phyloP scores from a whole-genome alignment of 2,113 vertebrate genomes.

The Poeciliopsis retropinna region DNA sequence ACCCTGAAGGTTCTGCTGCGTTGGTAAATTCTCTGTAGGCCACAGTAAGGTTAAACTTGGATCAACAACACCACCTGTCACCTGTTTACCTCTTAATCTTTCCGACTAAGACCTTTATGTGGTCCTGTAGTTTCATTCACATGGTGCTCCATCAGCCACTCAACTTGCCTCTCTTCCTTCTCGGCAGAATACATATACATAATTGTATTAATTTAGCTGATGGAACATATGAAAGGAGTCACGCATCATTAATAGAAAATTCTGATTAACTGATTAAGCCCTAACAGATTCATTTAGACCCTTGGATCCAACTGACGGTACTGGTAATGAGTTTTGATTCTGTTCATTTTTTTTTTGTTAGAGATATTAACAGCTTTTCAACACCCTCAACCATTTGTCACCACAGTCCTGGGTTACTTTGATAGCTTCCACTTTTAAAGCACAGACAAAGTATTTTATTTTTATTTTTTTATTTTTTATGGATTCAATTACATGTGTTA shows the following conservation, averaged over 20 bases:
- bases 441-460: not conserved
- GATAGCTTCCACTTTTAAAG: slow-evolving; percentile 3
- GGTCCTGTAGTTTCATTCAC: not conserved
- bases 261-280: slow-evolving; percentile 71
- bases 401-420: slow-evolving; percentile 12
- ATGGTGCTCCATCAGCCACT: slow-evolving; percentile 12
- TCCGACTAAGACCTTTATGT: not conserved
- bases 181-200: slow-evolving; percentile 34
- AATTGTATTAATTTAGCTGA: slow-evolving; percentile 60
- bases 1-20: slow-evolving; percentile 62
- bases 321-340: slow-evolving; percentile 68
- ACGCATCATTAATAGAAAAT: slow-evolving; percentile 57
- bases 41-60: slow-evolving; percentile 46
- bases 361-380: slow-evolving; percentile 42
- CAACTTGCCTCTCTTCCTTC: slow-evolving; percentile 32
- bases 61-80: slow-evolving; percentile 57
- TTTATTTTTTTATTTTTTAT: not conserved
- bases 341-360: slow-evolving; percentile 21
- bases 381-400: slow-evolving; percentile 36
- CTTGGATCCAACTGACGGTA: slow-evolving; percentile 28
- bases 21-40: slow-evolving; percentile 47
- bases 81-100: slow-evolving; percentile 20
- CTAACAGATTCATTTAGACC: slow-evolving; percentile 64
- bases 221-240: slow-evolving; percentile 61
- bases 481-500: not conserved